Percentiles rank a stretch among this genome's conserved stretches.
These are phyloP conservation scores for Marmota flaviventris DNA, from an alignment of 2,113 vertebrate species.

Conservation along the genomic window DNA sequence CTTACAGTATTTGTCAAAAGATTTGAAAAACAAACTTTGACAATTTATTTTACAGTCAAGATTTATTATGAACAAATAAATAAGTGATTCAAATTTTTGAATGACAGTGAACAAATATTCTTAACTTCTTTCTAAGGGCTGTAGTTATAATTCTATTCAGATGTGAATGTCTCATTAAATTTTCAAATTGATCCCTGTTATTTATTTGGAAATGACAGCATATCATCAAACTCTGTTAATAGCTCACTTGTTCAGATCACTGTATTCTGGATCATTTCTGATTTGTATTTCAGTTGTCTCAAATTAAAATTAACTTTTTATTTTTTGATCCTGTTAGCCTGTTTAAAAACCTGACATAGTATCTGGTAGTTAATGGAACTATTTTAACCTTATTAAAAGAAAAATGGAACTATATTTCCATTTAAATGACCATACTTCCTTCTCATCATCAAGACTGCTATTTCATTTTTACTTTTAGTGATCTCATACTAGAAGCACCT, in stretches of 20 bases:
- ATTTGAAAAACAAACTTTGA: conserved; percentile 30
- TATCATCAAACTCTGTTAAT: conserved; percentile 25
- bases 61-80: conserved; percentile 23
- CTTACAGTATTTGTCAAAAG: conserved; percentile 6
- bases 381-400: conserved; percentile 43
- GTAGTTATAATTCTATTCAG: conserved; percentile 25
- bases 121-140: neutral
- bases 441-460: neutral
- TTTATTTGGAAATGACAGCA: conserved; percentile 40
- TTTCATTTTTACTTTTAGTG: conserved; percentile 59
- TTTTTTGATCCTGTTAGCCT: neutral
- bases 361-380: neutral
- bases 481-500: neutral
- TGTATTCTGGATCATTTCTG: neutral
- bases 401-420: conserved; percentile 17
- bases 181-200: conserved; percentile 31
- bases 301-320: conserved; percentile 41
- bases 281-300: conserved; percentile 40
- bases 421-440: neutral
- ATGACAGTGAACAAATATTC: conserved; percentile 13
- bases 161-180: conserved; percentile 50
- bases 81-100: conserved; percentile 37
- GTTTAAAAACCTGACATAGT: neutral
- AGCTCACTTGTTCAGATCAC: neutral
- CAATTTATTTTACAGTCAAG: conserved; percentile 37